phyloP scores from a whole-genome alignment of 2,113 vertebrate genomes.

The Syngnathoides biaculeatus region DNA sequence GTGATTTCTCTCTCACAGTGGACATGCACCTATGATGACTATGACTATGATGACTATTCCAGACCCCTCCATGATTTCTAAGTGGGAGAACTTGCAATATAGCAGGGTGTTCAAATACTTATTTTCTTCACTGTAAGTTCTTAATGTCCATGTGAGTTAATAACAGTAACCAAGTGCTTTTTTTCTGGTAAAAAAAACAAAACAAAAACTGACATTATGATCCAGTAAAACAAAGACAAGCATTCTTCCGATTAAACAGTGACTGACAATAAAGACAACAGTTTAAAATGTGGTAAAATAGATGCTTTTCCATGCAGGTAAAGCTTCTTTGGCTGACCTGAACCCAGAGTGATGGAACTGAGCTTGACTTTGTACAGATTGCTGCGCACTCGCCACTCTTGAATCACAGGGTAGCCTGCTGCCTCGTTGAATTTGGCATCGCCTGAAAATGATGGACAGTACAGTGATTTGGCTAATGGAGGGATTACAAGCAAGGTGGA shows the following conservation, averaged over 20 bases:
- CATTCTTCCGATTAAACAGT: not conserved
- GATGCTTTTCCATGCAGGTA: not conserved
- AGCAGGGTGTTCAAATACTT: too few relatives aligned
- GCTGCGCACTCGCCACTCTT: slow-evolving; percentile 94
- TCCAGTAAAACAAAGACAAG: too few relatives aligned
- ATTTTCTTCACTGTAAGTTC: too few relatives aligned
- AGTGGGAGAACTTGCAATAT: too few relatives aligned
- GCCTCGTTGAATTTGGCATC: slow-evolving; percentile 90
- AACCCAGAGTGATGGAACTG: slow-evolving; percentile 89
- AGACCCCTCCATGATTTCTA: too few relatives aligned
- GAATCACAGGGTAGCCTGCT: slow-evolving; percentile 94
- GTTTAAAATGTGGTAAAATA: not conserved
- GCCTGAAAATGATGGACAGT: slow-evolving; percentile 62
- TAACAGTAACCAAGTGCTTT: too few relatives aligned
- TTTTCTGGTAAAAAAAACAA: not conserved
- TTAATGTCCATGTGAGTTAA: too few relatives aligned
- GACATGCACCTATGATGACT: too few relatives aligned
- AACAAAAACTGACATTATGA: too few relatives aligned
- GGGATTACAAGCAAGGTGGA: slow-evolving; percentile 46
- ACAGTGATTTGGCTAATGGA: slow-evolving; percentile 62
- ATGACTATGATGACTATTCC: too few relatives aligned
- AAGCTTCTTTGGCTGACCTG: slow-evolving; percentile 76
- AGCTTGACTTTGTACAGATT: slow-evolving; percentile 97
- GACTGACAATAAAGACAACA: slow-evolving; percentile 1
- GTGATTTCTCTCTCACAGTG: too few relatives aligned